Conservation (phyloP, 2,797 vertebrate species). For the Micrastur ruficollis region DNA sequence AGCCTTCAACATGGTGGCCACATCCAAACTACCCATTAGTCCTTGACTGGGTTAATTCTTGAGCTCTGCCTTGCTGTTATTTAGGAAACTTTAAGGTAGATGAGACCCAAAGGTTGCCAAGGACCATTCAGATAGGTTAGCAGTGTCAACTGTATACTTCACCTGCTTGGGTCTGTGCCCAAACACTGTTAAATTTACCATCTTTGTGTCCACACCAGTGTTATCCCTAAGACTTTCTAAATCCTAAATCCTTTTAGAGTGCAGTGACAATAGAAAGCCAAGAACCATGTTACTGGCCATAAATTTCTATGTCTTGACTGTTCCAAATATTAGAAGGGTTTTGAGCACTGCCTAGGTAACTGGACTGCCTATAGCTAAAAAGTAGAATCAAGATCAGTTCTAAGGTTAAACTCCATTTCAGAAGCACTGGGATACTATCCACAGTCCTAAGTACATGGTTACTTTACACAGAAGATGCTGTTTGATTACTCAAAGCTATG, state of each 20-base stretch:
- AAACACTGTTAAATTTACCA: not conserved
- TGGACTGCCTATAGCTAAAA: not conserved
- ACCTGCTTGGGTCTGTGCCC: not conserved
- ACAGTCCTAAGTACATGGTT: not conserved
- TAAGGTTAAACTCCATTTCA: not conserved
- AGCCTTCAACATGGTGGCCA: not conserved
- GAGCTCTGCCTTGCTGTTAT: not conserved
- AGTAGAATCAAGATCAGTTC: not conserved
- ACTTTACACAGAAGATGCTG: not conserved
- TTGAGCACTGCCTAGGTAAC: not conserved
- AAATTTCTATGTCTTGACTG: not conserved
- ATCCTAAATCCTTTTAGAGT: not conserved
- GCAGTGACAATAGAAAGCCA: not conserved
- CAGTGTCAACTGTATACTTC: not conserved
- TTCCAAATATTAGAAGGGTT: not conserved
- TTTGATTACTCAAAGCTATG: not conserved
- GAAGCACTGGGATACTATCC: not conserved
- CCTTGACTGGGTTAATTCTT: not conserved
- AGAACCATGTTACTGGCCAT: not conserved
- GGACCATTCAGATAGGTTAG: not conserved
- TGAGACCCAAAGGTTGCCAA: not conserved
- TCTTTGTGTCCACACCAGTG: not conserved
- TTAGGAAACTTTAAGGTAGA: not conserved
- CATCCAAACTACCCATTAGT: not conserved
- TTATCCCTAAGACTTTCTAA: not conserved